Evolutionary conservation across 2,113 vertebrate species (phyloP).

Genomic region (Dissostichus mawsoni): DNA sequence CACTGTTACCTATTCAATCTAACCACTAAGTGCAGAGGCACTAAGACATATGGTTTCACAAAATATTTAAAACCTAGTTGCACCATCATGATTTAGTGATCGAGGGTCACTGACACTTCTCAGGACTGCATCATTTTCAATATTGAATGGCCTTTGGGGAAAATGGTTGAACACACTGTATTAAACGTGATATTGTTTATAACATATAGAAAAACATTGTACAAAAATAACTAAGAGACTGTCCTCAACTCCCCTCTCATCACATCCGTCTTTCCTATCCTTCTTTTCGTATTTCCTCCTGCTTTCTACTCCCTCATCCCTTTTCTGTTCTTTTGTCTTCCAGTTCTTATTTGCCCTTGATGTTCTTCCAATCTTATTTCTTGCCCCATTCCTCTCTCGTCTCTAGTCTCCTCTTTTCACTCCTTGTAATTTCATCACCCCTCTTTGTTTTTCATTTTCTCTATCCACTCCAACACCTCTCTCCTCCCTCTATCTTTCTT

Average conservation of each 20-base stretch:
- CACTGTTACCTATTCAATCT: no score
- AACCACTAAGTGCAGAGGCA: no score
- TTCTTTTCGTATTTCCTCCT: background rate
- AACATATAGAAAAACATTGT: background rate
- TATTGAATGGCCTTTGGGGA: no score
- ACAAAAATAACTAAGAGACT: background rate
- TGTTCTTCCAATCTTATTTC: conserved; percentile 12
- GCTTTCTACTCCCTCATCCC: no score
- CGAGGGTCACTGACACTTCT: no score
- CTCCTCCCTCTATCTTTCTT: background rate
- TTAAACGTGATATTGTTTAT: background rate
- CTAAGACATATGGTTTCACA: no score
- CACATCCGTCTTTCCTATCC: background rate
- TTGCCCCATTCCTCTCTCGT: background rate
- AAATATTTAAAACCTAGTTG: no score
- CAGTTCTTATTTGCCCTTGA: conserved; percentile 14
- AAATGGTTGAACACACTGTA: background rate
- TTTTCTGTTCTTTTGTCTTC: background rate
- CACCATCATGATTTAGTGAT: no score
- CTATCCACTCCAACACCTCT: background rate
- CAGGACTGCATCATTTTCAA: no score
- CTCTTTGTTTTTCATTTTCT: background rate
- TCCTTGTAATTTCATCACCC: conserved; percentile 2
- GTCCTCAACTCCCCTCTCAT: background rate
- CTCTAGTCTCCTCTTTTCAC: background rate